Evolutionary conservation across 2,888 invertebrate genomes (phyloP).

Genomic region (Acholoe squamosa): DNA sequence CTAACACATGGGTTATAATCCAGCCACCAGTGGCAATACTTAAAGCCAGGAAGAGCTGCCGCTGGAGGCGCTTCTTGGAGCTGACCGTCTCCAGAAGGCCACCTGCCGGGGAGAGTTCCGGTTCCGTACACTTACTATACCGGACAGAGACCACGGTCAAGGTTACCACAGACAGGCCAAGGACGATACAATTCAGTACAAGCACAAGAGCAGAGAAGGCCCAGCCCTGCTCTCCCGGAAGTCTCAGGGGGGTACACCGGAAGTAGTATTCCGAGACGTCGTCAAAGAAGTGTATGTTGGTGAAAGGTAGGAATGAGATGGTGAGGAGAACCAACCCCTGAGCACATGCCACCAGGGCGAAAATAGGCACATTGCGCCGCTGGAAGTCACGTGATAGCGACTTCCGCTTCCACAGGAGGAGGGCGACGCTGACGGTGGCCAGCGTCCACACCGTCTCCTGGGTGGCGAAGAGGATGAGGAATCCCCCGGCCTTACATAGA

Average conservation of each 20-base stretch:
- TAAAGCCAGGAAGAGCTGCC: conserved; percentile 20
- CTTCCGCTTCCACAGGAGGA: conserved; percentile 49
- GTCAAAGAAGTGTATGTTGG: conserved; percentile 53
- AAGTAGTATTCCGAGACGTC: conserved; percentile 50
- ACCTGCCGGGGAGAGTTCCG: not conserved
- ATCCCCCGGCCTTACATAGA: conserved; percentile 61
- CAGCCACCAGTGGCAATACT: conserved; percentile 45
- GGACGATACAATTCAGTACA: conserved; percentile 51
- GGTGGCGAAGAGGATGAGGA: conserved; percentile 60
- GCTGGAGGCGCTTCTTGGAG: conserved; percentile 48
- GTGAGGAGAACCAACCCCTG: conserved; percentile 52
- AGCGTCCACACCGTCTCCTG: conserved; percentile 58
- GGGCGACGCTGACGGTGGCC: conserved; percentile 45
- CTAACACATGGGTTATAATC: conserved; percentile 16
- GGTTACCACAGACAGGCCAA: conserved; percentile 22
- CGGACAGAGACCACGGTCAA: conserved; percentile 49
- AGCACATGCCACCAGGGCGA: conserved; percentile 29
- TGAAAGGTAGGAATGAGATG: conserved; percentile 62
- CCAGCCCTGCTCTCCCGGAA: conserved; percentile 63
- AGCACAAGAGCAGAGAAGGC: conserved; percentile 58
- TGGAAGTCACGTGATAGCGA: conserved; percentile 57
- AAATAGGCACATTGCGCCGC: conserved; percentile 36
- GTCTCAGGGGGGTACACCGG: conserved; percentile 58
- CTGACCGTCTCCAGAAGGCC: not conserved
- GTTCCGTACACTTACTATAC: conserved; percentile 53